Conservation (phyloP, 2,888 invertebrate genomes). For the Eupithecia centaureata region DNA sequence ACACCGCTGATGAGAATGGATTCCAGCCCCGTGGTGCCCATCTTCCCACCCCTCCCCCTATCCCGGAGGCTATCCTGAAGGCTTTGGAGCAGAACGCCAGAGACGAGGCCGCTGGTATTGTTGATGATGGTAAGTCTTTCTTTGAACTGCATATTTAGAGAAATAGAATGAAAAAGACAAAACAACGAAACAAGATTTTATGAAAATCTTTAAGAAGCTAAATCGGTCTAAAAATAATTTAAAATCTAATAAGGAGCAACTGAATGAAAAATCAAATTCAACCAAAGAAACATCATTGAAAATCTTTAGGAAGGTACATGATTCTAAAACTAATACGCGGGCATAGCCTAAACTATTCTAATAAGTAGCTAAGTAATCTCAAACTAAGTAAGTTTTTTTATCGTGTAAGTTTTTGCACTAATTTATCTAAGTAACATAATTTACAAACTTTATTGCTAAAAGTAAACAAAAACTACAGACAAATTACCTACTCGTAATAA, state of each 20-base stretch:
- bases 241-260: no score
- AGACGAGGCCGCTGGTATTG: slow-evolving; percentile 79
- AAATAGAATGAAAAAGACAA: no score
- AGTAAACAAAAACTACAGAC: slow-evolving; percentile 7
- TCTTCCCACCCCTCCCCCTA: slow-evolving; percentile 78
- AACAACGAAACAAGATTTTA: no score
- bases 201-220: no score
- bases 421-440: neutral
- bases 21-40: slow-evolving; percentile 77
- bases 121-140: slow-evolving; percentile 73
- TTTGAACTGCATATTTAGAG: neutral
- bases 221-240: no score
- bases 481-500: slow-evolving; percentile 1
- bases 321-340: neutral
- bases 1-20: slow-evolving; percentile 81
- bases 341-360: neutral
- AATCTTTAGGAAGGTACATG: no score
- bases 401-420: neutral
- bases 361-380: no score
- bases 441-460: neutral
- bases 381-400: neutral
- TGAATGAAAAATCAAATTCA: no score
- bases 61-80: slow-evolving; percentile 78
- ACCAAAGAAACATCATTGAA: no score
- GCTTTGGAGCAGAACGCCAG: slow-evolving; percentile 80